A percentile compares a stretch with the other conserved stretches of the same genome.
These are phyloP conservation scores for Phortica magna DNA, from an alignment of 2,888 invertebrate genomes.

Conservation along the genomic window DNA sequence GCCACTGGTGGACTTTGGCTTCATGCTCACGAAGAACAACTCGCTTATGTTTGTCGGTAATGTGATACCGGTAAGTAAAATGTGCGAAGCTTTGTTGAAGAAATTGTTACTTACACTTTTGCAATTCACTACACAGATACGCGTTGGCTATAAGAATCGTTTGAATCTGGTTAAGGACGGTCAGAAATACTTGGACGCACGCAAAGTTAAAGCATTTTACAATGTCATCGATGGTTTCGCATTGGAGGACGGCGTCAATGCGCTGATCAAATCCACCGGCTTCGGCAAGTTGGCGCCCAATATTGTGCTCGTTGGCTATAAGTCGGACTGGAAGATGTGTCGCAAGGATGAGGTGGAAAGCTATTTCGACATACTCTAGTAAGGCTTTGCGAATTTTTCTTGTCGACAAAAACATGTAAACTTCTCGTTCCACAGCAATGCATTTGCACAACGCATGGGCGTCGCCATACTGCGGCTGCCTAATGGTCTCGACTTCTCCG, in stretches of 20 bases:
- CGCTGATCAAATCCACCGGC: slow-evolving; percentile 91
- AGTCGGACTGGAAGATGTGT: slow-evolving; percentile 91
- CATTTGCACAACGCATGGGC: slow-evolving; percentile 94
- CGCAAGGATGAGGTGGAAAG: slow-evolving; percentile 87
- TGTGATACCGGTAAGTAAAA: slow-evolving; percentile 84
- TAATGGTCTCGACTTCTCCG: slow-evolving; percentile 90
- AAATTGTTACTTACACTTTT: not conserved
- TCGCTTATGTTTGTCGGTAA: slow-evolving; percentile 95
- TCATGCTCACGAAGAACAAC: slow-evolving; percentile 93
- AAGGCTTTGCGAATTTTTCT: slow-evolving; percentile 76
- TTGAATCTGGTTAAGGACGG: slow-evolving; percentile 82
- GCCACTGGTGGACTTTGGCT: slow-evolving; percentile 93
- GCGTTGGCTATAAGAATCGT: slow-evolving; percentile 83
- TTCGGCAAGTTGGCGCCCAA: slow-evolving; percentile 96
- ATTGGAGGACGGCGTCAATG: slow-evolving; percentile 89
- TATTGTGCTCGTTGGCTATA: slow-evolving; percentile 96
- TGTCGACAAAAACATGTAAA: not conserved
- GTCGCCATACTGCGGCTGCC: slow-evolving; percentile 92
- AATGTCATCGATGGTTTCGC: slow-evolving; percentile 85
- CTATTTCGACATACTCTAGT: slow-evolving; percentile 97
- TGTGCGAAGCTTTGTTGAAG: not conserved
- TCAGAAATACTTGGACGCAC: slow-evolving; percentile 88
- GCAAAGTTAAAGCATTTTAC: slow-evolving; percentile 94
- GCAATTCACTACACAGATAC: slow-evolving; percentile 77
- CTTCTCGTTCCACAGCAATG: slow-evolving; percentile 81